Conservation (phyloP, 2,888 invertebrate species). For the Conus canariensis region DNA sequence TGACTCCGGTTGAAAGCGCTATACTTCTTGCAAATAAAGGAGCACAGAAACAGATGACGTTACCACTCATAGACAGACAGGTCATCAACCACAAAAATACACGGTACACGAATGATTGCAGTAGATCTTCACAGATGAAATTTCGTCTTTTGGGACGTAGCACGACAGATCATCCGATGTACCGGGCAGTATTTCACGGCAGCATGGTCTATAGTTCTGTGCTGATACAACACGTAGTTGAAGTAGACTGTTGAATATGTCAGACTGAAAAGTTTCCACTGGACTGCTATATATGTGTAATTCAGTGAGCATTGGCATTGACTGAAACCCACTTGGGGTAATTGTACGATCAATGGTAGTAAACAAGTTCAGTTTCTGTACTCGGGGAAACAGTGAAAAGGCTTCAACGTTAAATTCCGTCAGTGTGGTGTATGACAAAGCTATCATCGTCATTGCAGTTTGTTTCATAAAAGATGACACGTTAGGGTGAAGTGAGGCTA, state of each 20-base stretch:
- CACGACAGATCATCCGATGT: background rate
- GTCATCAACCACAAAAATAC: background rate
- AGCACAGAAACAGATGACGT: background rate
- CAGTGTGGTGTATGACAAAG: background rate
- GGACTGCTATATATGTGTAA: background rate
- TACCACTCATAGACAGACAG: background rate
- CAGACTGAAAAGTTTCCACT: background rate
- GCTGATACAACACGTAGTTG: background rate
- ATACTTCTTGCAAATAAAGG: background rate
- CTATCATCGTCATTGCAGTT: background rate
- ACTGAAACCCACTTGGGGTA: background rate
- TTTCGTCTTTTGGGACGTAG: background rate
- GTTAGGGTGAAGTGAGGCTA: background rate
- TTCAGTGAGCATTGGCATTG: background rate
- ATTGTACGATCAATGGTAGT: background rate
- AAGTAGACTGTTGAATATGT: background rate
- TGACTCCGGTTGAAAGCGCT: background rate
- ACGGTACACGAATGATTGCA: background rate
- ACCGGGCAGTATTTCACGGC: background rate
- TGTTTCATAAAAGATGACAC: background rate
- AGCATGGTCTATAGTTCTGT: background rate
- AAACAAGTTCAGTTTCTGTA: background rate
- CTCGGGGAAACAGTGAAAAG: background rate
- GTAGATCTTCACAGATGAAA: slow-evolving; percentile 25
- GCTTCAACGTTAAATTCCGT: background rate